Conservation (phyloP, 2,797 vertebrate genomes). For the Parambassis ranga region DNA sequence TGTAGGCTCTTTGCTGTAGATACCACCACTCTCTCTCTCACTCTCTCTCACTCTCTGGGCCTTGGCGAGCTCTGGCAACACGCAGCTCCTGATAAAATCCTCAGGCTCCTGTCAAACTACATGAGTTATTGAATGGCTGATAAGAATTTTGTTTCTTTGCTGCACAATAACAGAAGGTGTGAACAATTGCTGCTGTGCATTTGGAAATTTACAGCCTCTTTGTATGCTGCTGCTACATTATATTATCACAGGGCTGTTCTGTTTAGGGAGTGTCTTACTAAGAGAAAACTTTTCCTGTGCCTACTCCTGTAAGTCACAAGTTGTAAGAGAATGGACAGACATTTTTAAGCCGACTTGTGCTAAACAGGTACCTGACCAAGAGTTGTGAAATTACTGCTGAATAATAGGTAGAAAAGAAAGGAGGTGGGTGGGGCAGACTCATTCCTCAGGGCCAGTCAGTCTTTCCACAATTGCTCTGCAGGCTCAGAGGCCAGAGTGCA, state of each 20-base stretch:
- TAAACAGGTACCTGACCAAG: neutral
- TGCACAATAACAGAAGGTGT: conserved; percentile 1
- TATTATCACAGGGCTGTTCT: neutral
- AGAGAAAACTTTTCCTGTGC: neutral
- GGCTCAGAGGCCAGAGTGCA: conserved; percentile 39
- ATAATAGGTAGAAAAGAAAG: conserved; percentile 2
- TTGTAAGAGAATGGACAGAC: neutral
- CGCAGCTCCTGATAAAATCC: conserved; percentile 22
- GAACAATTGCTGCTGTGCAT: conserved; percentile 8
- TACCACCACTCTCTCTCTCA: neutral
- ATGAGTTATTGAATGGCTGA: conserved; percentile 39
- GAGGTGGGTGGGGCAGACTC: conserved; percentile 45
- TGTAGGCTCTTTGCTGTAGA: conserved; percentile 1
- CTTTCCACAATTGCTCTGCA: conserved; percentile 20
- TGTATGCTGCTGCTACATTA: conserved; percentile 3
- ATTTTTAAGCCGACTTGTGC: neutral
- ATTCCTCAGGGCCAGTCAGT: conserved; percentile 29
- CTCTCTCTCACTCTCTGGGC: neutral
- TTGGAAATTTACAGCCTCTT: neutral
- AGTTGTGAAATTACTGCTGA: neutral
- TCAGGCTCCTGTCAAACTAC: conserved; percentile 20
- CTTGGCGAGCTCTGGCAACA: conserved; percentile 2
- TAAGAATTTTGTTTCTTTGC: conserved; percentile 24
- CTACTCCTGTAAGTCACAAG: neutral
- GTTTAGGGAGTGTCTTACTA: neutral